phyloP scores from a whole-genome alignment of 2,113 vertebrate species.

The Xenopus tropicalis region UCB_Xtro_10.0 CM004446.2:142256001-142256500 shows the following conservation, averaged over 20 bases:
- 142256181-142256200: constrained; percentile 45
- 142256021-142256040: constrained; percentile 22
- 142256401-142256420: no score
- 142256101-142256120: constrained; percentile 39
- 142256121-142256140: constrained; percentile 58
- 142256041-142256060: constrained; percentile 46
- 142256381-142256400: no score
- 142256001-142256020: constrained; percentile 38
- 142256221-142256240: constrained; percentile 49
- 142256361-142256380: no score
- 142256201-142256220: constrained; percentile 53
- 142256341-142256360: background rate
- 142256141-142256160: constrained; percentile 51
- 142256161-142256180: constrained; percentile 59
- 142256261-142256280: constrained; percentile 49
- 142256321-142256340: background rate
- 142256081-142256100: constrained; percentile 41
- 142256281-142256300: constrained; percentile 53
- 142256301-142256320: constrained; percentile 48
- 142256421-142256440: no score
- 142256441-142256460: no score
- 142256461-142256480: no score
- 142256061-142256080: constrained; percentile 55
- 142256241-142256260: constrained; percentile 30
- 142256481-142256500: no score